Percentiles rank a stretch among this genome's conserved stretches.
Conservation (phyloP, 2,797 vertebrate genomes). For the Oceanodroma leucorhoa region DNA sequence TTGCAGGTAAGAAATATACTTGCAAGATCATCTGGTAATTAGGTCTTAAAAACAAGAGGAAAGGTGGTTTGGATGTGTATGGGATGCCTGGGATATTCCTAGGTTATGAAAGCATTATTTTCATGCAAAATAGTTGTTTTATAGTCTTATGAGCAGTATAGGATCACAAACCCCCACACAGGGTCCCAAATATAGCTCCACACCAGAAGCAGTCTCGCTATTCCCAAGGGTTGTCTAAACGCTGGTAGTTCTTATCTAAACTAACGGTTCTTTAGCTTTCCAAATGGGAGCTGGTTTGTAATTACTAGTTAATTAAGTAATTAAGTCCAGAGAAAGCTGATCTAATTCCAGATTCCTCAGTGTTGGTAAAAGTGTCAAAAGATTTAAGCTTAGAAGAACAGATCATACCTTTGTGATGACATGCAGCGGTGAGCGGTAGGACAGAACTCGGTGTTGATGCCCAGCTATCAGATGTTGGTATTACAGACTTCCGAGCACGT, state of each 20-base stretch:
- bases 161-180: neutral
- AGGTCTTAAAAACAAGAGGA: neutral
- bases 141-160: neutral
- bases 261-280: neutral
- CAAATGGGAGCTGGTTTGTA: neutral
- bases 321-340: neutral
- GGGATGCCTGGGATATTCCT: neutral
- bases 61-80: neutral
- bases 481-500: neutral
- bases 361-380: neutral
- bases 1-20: rapidly evolving
- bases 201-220: rapidly evolving
- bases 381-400: neutral
- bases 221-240: neutral
- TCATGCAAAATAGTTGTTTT: neutral
- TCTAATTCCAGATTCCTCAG: neutral
- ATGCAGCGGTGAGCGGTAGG: neutral
- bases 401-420: rapidly evolving
- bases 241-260: neutral
- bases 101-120: neutral
- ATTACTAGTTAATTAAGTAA: neutral
- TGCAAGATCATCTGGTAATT: neutral
- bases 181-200: neutral
- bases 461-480: neutral
- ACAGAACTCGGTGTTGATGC: too few relatives aligned